Percentiles rank a stretch among this genome's conserved stretches.
Conservation (phyloP, 1,140 invertebrate genomes). For the Papilio aristodemus region DNA sequence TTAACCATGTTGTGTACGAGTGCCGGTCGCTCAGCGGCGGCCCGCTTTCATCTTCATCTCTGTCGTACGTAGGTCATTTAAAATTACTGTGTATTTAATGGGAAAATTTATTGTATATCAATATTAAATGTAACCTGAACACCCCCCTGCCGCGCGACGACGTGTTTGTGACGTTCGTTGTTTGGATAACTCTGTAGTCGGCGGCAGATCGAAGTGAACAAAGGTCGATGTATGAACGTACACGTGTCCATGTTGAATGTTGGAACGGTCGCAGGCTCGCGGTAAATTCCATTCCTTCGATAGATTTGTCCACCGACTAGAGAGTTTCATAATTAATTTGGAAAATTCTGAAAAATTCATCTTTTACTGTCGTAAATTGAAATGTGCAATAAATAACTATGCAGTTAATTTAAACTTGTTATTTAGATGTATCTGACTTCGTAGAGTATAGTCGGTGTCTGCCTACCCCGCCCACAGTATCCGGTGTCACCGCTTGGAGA, state of each 20-base stretch:
- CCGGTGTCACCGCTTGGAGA: conserved; percentile 28
- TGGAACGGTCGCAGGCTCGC: not conserved
- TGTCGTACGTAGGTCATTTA: conserved; percentile 20
- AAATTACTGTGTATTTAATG: conserved; percentile 19
- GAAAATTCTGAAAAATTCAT: too few relatives aligned
- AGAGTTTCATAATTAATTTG: too few relatives aligned
- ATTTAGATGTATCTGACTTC: conserved; percentile 2
- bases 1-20: not conserved
- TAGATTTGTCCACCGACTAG: too few relatives aligned
- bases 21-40: not conserved
- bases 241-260: too few relatives aligned
- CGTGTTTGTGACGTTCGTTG: not conserved
- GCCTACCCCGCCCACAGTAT: conserved; percentile 15
- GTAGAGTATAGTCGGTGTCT: not conserved
- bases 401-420: conserved; percentile 10
- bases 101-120: conserved; percentile 6
- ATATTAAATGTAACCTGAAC: not conserved
- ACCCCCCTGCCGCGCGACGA: not conserved
- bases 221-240: too few relatives aligned
- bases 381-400: not conserved
- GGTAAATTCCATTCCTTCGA: not conserved
- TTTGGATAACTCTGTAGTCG: not conserved
- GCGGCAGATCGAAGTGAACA: not conserved
- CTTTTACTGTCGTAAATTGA: too few relatives aligned
- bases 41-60: conserved; percentile 2